A percentile compares a stretch with the other conserved stretches of the same genome.
Evolutionary conservation across 2,797 vertebrate species (phyloP).

Genomic region (Alosa sapidissima): DNA sequence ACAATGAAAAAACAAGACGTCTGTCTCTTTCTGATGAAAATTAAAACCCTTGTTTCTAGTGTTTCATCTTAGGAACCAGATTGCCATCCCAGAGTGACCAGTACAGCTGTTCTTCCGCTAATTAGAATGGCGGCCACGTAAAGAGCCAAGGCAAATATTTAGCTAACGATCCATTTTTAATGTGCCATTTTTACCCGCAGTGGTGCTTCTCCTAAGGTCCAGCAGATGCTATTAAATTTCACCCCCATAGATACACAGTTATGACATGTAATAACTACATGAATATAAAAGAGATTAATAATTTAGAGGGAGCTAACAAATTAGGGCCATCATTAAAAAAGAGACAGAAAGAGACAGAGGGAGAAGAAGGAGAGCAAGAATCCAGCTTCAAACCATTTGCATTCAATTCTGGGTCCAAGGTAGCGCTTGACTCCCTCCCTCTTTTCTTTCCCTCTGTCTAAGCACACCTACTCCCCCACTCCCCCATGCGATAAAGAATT

Average conservation of each 20-base stretch:
- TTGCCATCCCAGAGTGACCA: constrained; percentile 61
- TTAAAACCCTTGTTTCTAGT: constrained; percentile 46
- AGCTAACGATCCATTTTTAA: constrained; percentile 99
- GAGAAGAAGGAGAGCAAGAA: constrained; percentile 49
- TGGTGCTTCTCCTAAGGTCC: constrained; percentile 92
- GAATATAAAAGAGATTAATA: constrained; percentile 99
- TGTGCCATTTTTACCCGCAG: constrained; percentile 83
- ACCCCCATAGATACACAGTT: constrained; percentile 98
- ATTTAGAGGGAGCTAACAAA: constrained; percentile 99
- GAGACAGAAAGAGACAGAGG: constrained; percentile 53
- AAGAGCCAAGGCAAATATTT: constrained; percentile 97
- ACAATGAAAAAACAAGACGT: neutral
- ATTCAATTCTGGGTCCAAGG: constrained; percentile 97
- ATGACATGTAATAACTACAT: constrained; percentile 99
- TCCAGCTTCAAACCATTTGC: constrained; percentile 96
- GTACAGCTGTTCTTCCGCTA: constrained; percentile 72
- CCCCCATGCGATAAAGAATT: constrained; percentile 93
- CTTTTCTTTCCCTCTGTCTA: neutral
- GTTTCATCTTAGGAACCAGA: constrained; percentile 46
- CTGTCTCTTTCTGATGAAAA: constrained; percentile 55
- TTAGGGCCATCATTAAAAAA: constrained; percentile 99
- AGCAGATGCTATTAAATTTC: constrained; percentile 99
- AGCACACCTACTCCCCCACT: constrained; percentile 62
- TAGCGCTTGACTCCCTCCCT: constrained; percentile 84
- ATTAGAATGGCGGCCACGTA: constrained; percentile 86